phyloP scores from a whole-genome alignment of 2,888 invertebrate genomes.

The Hyalella azteca region DNA sequence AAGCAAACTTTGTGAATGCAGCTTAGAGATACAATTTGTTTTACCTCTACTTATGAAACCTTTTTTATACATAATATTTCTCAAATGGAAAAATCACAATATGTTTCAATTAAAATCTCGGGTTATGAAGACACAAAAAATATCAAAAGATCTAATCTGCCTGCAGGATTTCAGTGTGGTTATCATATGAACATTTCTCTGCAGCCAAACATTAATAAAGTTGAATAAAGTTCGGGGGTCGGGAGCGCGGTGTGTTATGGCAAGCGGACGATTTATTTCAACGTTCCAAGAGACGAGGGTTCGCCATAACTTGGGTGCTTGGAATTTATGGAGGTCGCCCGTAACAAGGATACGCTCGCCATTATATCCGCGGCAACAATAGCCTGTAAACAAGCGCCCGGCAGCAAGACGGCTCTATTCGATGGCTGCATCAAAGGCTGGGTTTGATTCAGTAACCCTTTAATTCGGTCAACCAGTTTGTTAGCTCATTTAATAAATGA shows the following conservation, averaged over 20 bases:
- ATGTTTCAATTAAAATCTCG: no score
- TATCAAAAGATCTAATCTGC: no score
- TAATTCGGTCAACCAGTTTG: background rate
- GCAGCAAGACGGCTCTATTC: background rate
- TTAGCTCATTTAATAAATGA: no score
- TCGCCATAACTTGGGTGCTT: background rate
- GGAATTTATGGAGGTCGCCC: conserved; percentile 18
- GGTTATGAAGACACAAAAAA: no score
- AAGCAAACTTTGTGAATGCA: no score
- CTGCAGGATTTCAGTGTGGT: no score
- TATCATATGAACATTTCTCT: no score
- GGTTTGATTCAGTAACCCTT: background rate
- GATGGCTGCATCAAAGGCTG: background rate
- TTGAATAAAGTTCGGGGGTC: background rate
- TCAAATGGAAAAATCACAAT: no score
- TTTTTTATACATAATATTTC: no score
- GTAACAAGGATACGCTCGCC: conserved; percentile 12
- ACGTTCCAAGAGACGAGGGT: background rate
- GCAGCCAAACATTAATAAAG: no score
- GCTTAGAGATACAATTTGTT: no score
- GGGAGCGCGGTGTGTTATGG: background rate
- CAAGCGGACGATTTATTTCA: background rate
- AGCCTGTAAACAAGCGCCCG: background rate
- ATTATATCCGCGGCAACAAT: conserved; percentile 11
- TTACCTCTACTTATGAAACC: no score